These are phyloP conservation scores for Apodemia zela DNA, from an alignment of 2,888 invertebrate species.

Conservation along the genomic window DNA sequence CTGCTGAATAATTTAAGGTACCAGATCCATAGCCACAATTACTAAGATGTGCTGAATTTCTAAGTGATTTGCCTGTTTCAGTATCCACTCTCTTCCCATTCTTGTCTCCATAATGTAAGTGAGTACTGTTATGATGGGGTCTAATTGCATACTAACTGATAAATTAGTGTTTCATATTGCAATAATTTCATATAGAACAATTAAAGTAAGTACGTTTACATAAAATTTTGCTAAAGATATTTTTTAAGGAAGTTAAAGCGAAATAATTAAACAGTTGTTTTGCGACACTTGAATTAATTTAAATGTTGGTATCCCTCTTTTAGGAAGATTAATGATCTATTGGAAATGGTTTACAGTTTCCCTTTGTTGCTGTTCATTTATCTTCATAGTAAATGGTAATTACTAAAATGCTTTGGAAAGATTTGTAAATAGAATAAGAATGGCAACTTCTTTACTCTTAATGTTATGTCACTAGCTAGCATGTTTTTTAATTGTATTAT, in stretches of 20 bases:
- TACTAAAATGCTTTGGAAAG: background rate
- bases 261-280: constrained; percentile 9
- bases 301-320: constrained; percentile 12
- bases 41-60: too few relatives aligned
- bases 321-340: constrained; percentile 16
- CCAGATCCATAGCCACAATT: too few relatives aligned
- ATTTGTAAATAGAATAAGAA: background rate
- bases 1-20: too few relatives aligned
- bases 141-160: too few relatives aligned
- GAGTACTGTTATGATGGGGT: too few relatives aligned
- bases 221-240: background rate
- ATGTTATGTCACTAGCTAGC: background rate
- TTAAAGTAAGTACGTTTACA: too few relatives aligned
- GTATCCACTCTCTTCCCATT: too few relatives aligned
- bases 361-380: constrained; percentile 9
- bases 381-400: constrained; percentile 13
- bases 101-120: too few relatives aligned
- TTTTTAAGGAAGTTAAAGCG: background rate
- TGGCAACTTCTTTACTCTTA: background rate
- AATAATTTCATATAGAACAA: too few relatives aligned
- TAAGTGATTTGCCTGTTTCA: too few relatives aligned
- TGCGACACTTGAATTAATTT: constrained; percentile 14
- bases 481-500: too few relatives aligned
- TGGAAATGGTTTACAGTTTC: constrained; percentile 9
- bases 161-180: too few relatives aligned